Percentiles rank a stretch among this genome's conserved stretches.
phyloP scores from a whole-genome alignment of 2,888 invertebrate species.

The Rhagophthalmus giganteus region DNA sequence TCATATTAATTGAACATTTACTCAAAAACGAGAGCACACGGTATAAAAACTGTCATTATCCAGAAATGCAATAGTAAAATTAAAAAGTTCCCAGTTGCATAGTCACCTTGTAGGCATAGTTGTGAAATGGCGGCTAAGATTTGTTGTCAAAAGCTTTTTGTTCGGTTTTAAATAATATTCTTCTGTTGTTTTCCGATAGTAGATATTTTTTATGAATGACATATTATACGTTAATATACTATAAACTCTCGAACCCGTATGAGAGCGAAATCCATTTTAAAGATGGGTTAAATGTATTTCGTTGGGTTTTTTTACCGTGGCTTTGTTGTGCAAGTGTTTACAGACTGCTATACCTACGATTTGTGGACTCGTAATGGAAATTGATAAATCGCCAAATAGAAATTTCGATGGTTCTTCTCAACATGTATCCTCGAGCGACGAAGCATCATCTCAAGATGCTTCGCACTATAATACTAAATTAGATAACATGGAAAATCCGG shows the following conservation, averaged over 20 bases:
- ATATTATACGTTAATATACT: conserved; percentile 11
- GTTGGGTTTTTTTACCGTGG: conserved; percentile 24
- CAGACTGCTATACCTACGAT: conserved; percentile 3
- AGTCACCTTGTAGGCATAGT: conserved; percentile 43
- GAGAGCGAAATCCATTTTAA: conserved; percentile 12
- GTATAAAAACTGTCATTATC: background rate
- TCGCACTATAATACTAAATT: conserved; percentile 21
- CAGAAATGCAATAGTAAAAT: conserved; percentile 14
- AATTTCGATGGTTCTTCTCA: conserved; percentile 45
- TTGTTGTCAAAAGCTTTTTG: conserved; percentile 48
- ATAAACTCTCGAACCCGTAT: conserved; percentile 6
- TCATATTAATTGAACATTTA: no score
- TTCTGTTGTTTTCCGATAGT: conserved; percentile 9
- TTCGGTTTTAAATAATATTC: conserved; percentile 28
- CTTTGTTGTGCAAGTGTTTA: conserved; percentile 34
- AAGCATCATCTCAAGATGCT: conserved; percentile 29
- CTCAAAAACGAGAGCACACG: no score
- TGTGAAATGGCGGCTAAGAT: conserved; percentile 56
- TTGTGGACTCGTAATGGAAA: conserved; percentile 51
- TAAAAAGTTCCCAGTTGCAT: conserved; percentile 11
- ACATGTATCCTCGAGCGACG: conserved; percentile 28
- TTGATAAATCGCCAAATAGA: conserved; percentile 52
- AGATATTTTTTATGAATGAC: conserved; percentile 30
- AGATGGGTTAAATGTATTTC: conserved; percentile 37
- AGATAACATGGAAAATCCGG: conserved; percentile 29